Evolutionary conservation across 2,113 vertebrate genomes (phyloP), one percentile per base, ranked within the genome.

Genomic region (Semicossyphus pulcher): DNA sequence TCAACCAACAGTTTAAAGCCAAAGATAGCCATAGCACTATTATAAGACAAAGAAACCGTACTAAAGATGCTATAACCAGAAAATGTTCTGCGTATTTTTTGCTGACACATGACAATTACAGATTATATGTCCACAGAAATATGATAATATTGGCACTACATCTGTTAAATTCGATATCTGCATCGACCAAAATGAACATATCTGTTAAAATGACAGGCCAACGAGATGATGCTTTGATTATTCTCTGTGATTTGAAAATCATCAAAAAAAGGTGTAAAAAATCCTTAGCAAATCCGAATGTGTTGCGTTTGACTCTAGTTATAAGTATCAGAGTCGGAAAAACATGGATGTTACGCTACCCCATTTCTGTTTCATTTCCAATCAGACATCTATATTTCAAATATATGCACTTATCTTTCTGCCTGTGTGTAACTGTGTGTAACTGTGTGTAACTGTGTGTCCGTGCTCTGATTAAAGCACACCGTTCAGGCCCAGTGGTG

Each of bases 391-490:
- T 53, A 20, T 41, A 53, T 79, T 58, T 76, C 21, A 60, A 18
- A 74, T 64, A n/a, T 57, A 49, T 72, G 36, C 36, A 18, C 42
- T 34, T 78, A 26, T 80, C 29, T 74, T 25, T n/a, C 8, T 21
- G n/a, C 54, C 59, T 72, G 42, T 76, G 49, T 78, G 41, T 44
- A 53, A 42, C 39, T 73, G 63, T 64, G 68, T 70, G 79, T 63
- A n/a, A n/a, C n/a, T n/a, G n/a, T n/a, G 51, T 76, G 41, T 44
- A 53, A 42, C 39, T 73, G 63, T 64, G 68, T 70, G 79, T 63
- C 58, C 68, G 65, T 18, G 72, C 68, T 67, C 71, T 92, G 88
- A 93, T 92, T 91, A 91, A 93, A 94, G 88, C 84, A 48, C 73
- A 77, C 80, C 4, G 39, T 72, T 79, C 80, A 41, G 86, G 45